Conservation (phyloP, 2,888 invertebrate genomes). For the Chymomyza amoena region DNA sequence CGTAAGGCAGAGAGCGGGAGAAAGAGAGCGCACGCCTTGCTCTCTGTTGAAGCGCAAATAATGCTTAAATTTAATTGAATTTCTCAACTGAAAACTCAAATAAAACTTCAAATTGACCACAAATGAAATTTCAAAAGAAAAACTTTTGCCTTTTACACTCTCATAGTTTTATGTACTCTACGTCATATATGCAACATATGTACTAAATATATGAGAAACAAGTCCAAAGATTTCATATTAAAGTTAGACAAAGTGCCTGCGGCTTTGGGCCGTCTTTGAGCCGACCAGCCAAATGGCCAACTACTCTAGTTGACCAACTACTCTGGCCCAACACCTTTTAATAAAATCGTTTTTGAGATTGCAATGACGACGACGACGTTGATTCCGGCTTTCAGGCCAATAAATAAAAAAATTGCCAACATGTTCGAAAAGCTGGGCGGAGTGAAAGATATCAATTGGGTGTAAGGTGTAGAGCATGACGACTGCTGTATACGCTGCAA, state of each 20-base stretch:
- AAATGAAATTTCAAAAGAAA: conserved; percentile 45
- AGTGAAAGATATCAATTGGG: neutral
- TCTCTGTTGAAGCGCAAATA: conserved; percentile 41
- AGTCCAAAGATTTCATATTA: conserved; percentile 37
- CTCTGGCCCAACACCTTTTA: conserved; percentile 53
- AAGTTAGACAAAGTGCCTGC: conserved; percentile 41
- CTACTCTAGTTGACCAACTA: neutral
- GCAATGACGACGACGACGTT: conserved; percentile 37
- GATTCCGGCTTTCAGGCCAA: conserved; percentile 30
- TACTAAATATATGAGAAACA: conserved; percentile 20
- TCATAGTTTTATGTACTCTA: neutral
- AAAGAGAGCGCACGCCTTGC: neutral
- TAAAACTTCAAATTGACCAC: conserved; percentile 56
- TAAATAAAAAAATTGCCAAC: conserved; percentile 74
- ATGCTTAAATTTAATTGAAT: conserved; percentile 58
- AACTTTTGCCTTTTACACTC: conserved; percentile 26
- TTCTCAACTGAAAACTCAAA: conserved; percentile 47
- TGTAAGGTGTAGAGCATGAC: neutral
- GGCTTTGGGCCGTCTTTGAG: conserved; percentile 6
- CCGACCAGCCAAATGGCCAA: neutral
- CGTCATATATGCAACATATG: neutral
- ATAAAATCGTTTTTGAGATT: neutral
- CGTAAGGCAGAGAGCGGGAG: neutral
- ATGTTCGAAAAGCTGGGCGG: conserved; percentile 50
- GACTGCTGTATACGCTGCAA: conserved; percentile 12